A percentile compares a stretch with the other conserved stretches of the same genome.
phyloP scores from a whole-genome alignment of 2,888 invertebrate species.

The Chrysomela aeneicollis region DNA sequence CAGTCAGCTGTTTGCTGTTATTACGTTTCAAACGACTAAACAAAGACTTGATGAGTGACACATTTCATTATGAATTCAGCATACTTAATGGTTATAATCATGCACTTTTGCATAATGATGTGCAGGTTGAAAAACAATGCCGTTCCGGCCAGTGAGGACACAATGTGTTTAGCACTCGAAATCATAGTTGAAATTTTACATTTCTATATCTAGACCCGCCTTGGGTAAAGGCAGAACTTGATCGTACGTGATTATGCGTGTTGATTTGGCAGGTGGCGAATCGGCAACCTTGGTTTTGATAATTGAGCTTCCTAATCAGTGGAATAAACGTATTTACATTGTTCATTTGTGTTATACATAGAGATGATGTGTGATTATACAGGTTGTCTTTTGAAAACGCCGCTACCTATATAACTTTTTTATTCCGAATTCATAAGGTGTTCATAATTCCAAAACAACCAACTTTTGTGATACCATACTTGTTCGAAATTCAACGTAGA shows the following conservation, averaged over 20 bases:
- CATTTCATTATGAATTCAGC: constrained; percentile 6
- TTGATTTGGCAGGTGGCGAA: not conserved
- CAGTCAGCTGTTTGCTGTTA: not conserved
- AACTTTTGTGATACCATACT: too few species aligned
- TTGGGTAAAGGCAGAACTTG: too few species aligned
- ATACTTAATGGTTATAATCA: constrained; percentile 10
- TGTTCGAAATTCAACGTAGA: too few species aligned
- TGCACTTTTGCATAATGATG: constrained; percentile 20
- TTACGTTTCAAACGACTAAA: not conserved
- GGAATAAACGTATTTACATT: not conserved
- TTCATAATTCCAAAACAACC: too few species aligned
- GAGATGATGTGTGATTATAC: too few species aligned
- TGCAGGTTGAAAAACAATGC: not conserved
- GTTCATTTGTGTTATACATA: too few species aligned
- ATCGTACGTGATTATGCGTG: too few species aligned
- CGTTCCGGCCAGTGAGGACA: not conserved
- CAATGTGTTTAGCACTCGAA: not conserved
- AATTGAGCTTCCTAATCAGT: not conserved
- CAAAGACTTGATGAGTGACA: constrained; percentile 8
- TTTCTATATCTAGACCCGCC: not conserved
- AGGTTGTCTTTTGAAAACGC: too few species aligned
- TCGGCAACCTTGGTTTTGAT: not conserved
- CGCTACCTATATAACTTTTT: too few species aligned
- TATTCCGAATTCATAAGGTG: too few species aligned
- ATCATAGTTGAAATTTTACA: not conserved